phyloP scores from a whole-genome alignment of 2,888 invertebrate species.

The Horisme vitalbata region DNA sequence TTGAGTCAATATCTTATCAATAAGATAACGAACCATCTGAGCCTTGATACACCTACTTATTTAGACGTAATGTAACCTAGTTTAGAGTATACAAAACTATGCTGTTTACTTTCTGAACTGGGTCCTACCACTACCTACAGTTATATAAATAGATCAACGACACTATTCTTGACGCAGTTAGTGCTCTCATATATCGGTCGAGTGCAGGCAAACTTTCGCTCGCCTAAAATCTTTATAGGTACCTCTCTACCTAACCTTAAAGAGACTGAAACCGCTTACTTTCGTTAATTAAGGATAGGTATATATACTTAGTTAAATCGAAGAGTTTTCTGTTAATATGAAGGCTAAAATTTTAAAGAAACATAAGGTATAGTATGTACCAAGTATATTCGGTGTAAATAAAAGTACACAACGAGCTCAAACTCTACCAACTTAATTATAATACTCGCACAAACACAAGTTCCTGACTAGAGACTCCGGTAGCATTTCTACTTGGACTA shows the following conservation, averaged over 20 bases:
- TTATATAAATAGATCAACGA: conserved; percentile 62
- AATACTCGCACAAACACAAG: conserved; percentile 61
- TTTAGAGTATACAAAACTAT: conserved; percentile 48
- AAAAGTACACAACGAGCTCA: too few relatives aligned
- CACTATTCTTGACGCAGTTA: conserved; percentile 46
- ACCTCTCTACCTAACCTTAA: too few relatives aligned
- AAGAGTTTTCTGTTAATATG: too few relatives aligned
- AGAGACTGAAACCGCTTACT: too few relatives aligned
- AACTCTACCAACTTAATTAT: conserved; percentile 11
- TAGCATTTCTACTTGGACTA: conserved; percentile 49
- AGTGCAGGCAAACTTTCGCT: conserved; percentile 3
- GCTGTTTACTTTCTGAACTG: conserved; percentile 46
- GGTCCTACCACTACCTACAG: conserved; percentile 30
- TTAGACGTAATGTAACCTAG: conserved; percentile 62
- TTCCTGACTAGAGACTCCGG: conserved; percentile 60
- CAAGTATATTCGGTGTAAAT: background rate
- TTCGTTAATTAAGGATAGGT: too few relatives aligned
- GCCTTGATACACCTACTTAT: conserved; percentile 10
- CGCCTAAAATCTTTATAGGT: too few relatives aligned
- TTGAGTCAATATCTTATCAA: conserved; percentile 64
- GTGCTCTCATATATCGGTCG: conserved; percentile 18
- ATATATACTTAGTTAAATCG: too few relatives aligned
- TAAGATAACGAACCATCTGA: conserved; percentile 48
- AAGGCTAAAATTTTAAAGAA: too few relatives aligned
- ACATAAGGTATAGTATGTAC: background rate